Percentiles rank a stretch among this genome's conserved stretches.
phyloP scores from a whole-genome alignment of 2,888 invertebrate genomes.

The Drosophila seclusa region DNA sequence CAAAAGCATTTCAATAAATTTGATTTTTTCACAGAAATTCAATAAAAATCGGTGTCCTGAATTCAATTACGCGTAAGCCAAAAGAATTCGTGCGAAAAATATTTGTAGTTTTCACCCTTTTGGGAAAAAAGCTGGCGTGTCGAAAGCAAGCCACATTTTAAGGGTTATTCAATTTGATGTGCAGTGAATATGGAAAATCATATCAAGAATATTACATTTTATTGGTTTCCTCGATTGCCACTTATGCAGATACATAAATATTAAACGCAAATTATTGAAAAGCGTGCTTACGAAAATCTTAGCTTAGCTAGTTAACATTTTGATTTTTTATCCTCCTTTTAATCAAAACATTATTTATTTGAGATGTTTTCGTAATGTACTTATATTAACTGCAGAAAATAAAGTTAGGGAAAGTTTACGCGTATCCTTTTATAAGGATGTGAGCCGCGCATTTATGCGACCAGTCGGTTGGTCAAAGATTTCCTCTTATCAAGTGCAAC shows the following conservation, averaged over 20 bases:
- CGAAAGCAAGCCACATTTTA: slow-evolving; percentile 34
- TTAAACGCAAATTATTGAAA: neutral
- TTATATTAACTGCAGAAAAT: neutral
- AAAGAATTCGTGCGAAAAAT: slow-evolving; percentile 67
- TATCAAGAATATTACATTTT: slow-evolving; percentile 20
- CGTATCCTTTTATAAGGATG: neutral
- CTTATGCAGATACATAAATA: slow-evolving; percentile 3
- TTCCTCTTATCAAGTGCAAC: neutral
- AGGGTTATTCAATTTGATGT: slow-evolving; percentile 56
- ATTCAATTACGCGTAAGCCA: slow-evolving; percentile 43
- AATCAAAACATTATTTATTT: too few relatives aligned
- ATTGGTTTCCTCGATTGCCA: slow-evolving; percentile 29
- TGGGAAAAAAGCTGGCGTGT: neutral
- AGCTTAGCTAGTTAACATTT: neutral
- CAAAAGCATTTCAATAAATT: slow-evolving; percentile 8
- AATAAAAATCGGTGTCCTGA: slow-evolving; percentile 37
- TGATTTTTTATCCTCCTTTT: neutral
- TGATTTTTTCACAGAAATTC: slow-evolving; percentile 6
- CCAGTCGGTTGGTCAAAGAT: neutral
- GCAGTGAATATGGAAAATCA: slow-evolving; percentile 25
- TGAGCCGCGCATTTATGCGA: neutral
- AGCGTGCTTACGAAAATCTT: neutral
- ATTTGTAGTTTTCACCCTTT: slow-evolving; percentile 52
- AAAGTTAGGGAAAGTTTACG: neutral
- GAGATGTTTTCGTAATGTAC: neutral